Evolutionary conservation across 1,140 invertebrate species (phyloP), one percentile per base, ranked within the genome.

Genomic region (Eriocheir sinensis): DNA sequence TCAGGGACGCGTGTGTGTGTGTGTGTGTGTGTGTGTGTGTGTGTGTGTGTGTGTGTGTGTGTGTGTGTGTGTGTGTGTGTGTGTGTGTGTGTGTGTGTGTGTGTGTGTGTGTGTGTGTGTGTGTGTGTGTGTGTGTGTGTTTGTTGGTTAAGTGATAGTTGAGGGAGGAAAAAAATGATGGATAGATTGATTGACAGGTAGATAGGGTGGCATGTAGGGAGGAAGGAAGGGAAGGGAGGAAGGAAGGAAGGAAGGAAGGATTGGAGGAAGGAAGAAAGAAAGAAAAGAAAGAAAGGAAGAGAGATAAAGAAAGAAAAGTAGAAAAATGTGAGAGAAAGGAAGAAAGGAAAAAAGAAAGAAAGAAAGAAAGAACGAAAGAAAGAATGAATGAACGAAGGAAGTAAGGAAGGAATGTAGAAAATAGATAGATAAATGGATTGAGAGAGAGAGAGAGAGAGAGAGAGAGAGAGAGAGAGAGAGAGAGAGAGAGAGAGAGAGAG

Each of bases 1-100:
- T 34, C n/a, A n/a, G 92, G 92, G 72, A 44, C 89, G 36, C 21
- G 48, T 53, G 48, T 53, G 48, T 53, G 48, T 53, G 48, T 53
- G 48, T 53, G 48, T 53, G 48, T 48, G 44, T 48, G 44, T 48
- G 44, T 48, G 44, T 48, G 44, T 48, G 44, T 48, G 44, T 48
- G 44, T 48, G 44, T 48, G 44, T 48, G 44, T 48, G 44, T 48
- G 44, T 48, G 44, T 48, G 44, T 90, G n/a, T 48, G 40, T 90
- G 40, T 60, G 17, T n/a, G 27, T 90, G 27, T 90, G 41, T 90
- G 21, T 48, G 44, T 48, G 44, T 48, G 44, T 48, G 44, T 48
- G 44, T 48, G 44, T 48, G 44, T 48, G 44, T 48, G 44, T 48
- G 44, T 48, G 44, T 48, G 44, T 48, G 44, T 48, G 44, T 48